These are phyloP conservation scores for Heterodera filipjevi DNA, from an alignment of 2,888 invertebrate genomes.

Conservation along the genomic window DNA sequence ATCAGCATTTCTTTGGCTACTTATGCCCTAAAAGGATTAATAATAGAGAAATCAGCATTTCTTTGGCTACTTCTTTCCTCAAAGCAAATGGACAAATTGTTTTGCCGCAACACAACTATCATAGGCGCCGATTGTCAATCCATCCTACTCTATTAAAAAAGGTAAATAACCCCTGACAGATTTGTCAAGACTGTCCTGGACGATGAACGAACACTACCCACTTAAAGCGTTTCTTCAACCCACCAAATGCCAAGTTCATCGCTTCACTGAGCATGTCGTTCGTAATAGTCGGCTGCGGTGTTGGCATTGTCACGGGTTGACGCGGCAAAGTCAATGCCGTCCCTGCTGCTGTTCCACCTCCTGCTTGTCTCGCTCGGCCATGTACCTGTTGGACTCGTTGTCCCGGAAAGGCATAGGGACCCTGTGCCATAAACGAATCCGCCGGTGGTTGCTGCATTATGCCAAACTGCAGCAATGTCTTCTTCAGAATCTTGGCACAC, in stretches of 20 bases:
- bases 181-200: too few relatives aligned
- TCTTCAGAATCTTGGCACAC: conserved; percentile 26
- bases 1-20: too few relatives aligned
- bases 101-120: too few relatives aligned
- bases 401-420: background rate
- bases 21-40: background rate
- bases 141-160: too few relatives aligned
- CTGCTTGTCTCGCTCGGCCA: background rate
- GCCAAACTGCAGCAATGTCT: conserved; percentile 2
- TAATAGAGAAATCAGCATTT: too few relatives aligned
- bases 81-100: too few relatives aligned
- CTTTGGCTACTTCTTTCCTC: too few relatives aligned
- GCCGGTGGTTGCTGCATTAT: background rate
- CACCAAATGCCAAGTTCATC: conserved; percentile 14
- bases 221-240: too few relatives aligned
- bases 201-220: too few relatives aligned
- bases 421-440: background rate
- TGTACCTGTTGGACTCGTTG: background rate
- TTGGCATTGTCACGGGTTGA: background rate
- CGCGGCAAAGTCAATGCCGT: background rate
- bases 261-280: conserved; percentile 36
- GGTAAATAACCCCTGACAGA: too few relatives aligned
- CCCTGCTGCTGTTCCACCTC: background rate
- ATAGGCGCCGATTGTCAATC: too few relatives aligned
- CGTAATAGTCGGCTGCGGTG: conserved; percentile 29